Percentiles rank a stretch among this genome's conserved stretches.
phyloP scores from a whole-genome alignment of 1,140 invertebrate species.

The Myzus persicae region DNA sequence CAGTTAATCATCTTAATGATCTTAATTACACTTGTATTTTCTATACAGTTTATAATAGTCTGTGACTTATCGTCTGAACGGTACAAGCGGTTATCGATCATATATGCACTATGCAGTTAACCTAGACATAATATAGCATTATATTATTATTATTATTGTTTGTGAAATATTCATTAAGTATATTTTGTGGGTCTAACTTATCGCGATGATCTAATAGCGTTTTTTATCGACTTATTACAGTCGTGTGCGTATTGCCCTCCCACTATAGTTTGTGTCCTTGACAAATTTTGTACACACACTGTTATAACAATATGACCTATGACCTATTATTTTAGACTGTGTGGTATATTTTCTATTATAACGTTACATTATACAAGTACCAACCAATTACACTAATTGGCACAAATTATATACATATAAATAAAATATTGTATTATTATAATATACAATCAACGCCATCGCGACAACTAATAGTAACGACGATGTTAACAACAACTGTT shows the following conservation, averaged over 20 bases:
- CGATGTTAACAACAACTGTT: neutral
- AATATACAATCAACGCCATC: neutral
- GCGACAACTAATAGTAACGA: neutral
- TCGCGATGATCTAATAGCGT: neutral
- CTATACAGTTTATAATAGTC: neutral
- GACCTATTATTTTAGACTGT: neutral
- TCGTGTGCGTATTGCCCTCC: neutral
- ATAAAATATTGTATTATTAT: no score
- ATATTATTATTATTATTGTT: neutral
- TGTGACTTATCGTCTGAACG: neutral
- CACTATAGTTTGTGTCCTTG: neutral
- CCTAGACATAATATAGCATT: neutral
- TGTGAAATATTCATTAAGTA: slow-evolving; percentile 6
- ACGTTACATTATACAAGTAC: neutral
- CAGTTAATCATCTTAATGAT: neutral
- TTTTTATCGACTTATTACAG: neutral
- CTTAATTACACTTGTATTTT: neutral
- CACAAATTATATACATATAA: neutral
- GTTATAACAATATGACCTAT: neutral
- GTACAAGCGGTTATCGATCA: neutral
- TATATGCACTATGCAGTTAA: neutral
- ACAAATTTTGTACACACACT: neutral
- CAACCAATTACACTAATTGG: neutral
- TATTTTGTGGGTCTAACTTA: neutral
- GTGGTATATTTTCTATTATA: neutral